Percentiles rank a stretch among this genome's conserved stretches.
phyloP scores from a whole-genome alignment of 1,140 invertebrate species.

The Drosophila bocki region DNA sequence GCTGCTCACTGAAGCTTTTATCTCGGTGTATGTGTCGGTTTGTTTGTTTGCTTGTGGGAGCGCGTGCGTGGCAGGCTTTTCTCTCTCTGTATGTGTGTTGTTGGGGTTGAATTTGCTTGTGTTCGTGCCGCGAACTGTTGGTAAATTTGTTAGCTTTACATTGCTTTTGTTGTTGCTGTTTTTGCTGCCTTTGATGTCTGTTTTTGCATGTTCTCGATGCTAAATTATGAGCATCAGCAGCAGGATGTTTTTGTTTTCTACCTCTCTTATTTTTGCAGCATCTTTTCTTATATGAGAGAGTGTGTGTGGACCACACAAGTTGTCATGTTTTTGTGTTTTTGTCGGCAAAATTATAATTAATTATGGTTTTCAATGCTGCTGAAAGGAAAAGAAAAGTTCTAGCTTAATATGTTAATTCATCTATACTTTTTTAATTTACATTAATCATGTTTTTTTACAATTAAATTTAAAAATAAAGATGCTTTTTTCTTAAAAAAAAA shows the following conservation, averaged over 20 bases:
- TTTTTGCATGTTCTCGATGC: slow-evolving; percentile 80
- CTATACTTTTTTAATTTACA: too few relatives aligned
- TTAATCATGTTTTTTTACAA: background rate
- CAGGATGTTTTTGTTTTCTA: slow-evolving; percentile 58
- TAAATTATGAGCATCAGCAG: slow-evolving; percentile 69
- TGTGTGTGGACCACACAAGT: slow-evolving; percentile 55
- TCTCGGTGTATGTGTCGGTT: slow-evolving; percentile 26
- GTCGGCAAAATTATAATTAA: slow-evolving; percentile 34
- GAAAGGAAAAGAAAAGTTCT: background rate
- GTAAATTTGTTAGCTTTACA: slow-evolving; percentile 78
- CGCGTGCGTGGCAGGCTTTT: slow-evolving; percentile 78
- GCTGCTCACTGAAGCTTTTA: slow-evolving; percentile 59
- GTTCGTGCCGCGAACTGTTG: slow-evolving; percentile 70
- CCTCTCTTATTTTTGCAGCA: slow-evolving; percentile 27
- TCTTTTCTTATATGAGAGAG: background rate
- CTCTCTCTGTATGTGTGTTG: slow-evolving; percentile 21
- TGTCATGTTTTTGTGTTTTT: slow-evolving; percentile 30
- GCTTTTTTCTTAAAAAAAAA: background rate
- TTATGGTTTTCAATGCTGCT: background rate
- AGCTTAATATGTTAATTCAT: background rate
- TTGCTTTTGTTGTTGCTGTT: slow-evolving; percentile 51
- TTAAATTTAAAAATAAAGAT: too few relatives aligned
- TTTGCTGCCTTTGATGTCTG: slow-evolving; percentile 59
- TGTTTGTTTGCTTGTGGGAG: slow-evolving; percentile 32
- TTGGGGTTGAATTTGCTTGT: slow-evolving; percentile 19